Conservation (phyloP, 2,888 invertebrate genomes). For the Dorcus parallelipipedus region DNA sequence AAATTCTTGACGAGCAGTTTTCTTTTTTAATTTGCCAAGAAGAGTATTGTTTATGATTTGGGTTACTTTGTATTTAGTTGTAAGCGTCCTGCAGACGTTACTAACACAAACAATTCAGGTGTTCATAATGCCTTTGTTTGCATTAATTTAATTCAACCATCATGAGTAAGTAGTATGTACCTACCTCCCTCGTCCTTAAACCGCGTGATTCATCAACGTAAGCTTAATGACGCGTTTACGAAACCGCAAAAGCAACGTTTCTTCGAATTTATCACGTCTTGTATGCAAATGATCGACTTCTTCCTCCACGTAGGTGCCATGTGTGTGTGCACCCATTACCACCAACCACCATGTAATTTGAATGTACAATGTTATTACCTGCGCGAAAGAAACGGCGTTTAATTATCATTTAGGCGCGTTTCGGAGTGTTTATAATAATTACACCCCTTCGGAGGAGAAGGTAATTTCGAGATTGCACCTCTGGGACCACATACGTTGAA, state of each 20-base stretch:
- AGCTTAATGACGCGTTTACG: constrained; percentile 13
- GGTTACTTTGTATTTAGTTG: too few relatives aligned
- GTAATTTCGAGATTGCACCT: constrained; percentile 17
- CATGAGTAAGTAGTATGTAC: neutral
- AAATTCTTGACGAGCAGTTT: too few relatives aligned
- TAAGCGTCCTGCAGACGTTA: too few relatives aligned
- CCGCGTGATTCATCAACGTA: neutral
- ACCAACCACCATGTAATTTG: neutral
- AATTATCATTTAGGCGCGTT: constrained; percentile 29
- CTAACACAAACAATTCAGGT: neutral
- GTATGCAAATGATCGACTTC: constrained; percentile 15
- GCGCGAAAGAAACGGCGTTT: constrained; percentile 24
- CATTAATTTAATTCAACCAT: neutral
- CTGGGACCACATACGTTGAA: constrained; percentile 26
- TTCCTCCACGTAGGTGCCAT: neutral
- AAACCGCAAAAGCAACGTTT: constrained; percentile 12
- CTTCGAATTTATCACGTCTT: constrained; percentile 19
- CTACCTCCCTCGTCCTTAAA: neutral
- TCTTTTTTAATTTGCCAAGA: too few relatives aligned
- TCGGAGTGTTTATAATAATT: constrained; percentile 32
- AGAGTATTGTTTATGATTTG: too few relatives aligned
- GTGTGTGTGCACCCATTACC: neutral
- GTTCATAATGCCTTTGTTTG: neutral
- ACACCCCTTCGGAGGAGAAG: constrained; percentile 20
- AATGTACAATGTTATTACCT: constrained; percentile 1